Conservation (phyloP, 2,888 invertebrate species). For the Oligia strigilis region DNA sequence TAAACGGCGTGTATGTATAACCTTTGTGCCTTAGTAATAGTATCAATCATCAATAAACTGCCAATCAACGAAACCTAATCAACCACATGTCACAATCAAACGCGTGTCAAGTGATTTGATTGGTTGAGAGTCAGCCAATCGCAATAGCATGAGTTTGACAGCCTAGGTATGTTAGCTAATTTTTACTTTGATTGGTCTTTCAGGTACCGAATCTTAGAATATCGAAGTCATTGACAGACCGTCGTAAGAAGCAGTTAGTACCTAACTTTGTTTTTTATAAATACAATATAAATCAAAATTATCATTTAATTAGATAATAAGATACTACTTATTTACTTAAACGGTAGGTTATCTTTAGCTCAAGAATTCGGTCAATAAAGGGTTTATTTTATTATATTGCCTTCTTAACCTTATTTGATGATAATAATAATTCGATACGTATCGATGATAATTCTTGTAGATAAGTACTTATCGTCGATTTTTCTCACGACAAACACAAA, state of each 20-base stretch:
- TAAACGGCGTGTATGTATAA: background rate
- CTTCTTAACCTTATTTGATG: background rate
- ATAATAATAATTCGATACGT: background rate
- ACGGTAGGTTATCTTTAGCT: background rate
- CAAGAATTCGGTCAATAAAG: background rate
- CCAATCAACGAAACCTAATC: background rate
- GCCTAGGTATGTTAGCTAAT: background rate
- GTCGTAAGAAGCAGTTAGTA: background rate
- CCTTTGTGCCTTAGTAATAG: background rate
- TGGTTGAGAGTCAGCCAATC: background rate
- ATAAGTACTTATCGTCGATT: background rate
- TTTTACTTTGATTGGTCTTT: background rate
- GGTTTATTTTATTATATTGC: no score
- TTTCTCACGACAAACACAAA: background rate
- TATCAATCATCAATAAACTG: background rate
- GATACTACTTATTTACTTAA: background rate
- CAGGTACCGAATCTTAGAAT: background rate
- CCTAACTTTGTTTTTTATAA: background rate
- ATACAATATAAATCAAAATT: background rate
- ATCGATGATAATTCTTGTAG: background rate
- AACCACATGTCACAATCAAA: constrained; percentile 2
- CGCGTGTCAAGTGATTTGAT: background rate
- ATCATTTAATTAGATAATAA: background rate
- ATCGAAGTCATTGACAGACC: background rate
- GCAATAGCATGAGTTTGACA: constrained; percentile 1